A percentile compares a stretch with the other conserved stretches of the same genome.
Evolutionary conservation across 2,113 vertebrate species (phyloP).

Genomic region (Mohoua ochrocephala): DNA sequence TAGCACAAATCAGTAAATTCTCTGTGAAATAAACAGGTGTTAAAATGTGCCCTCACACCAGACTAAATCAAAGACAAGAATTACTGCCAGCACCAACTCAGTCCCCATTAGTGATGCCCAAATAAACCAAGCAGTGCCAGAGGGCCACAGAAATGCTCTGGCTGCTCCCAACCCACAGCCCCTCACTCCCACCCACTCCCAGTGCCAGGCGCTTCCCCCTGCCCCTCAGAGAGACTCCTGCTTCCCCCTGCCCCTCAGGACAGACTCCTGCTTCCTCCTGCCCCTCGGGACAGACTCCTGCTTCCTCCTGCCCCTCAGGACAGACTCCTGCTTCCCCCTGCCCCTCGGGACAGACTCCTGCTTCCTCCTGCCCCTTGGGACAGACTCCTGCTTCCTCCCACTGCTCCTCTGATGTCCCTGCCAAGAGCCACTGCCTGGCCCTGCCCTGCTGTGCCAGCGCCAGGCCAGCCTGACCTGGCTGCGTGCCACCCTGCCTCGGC

Average conservation of each 20-base stretch:
- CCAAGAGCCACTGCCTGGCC: neutral
- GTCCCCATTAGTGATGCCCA: accelerated
- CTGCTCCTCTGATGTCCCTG: neutral
- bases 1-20: neutral
- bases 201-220: neutral
- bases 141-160: neutral
- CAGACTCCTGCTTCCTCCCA: neutral
- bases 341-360: no score
- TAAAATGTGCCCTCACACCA: accelerated
- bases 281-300: no score
- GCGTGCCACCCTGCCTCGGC: neutral
- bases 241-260: neutral
- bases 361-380: neutral
- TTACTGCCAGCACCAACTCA: neutral
- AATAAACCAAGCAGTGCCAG: accelerated
- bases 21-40: neutral
- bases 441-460: neutral
- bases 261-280: neutral
- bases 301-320: neutral
- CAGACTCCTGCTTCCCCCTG: neutral
- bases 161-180: neutral
- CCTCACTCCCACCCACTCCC: neutral
- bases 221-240: neutral
- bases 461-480: neutral
- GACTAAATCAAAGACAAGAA: neutral